A percentile compares a stretch with the other conserved stretches of the same genome.
These are phyloP conservation scores for Bungarus multicinctus DNA, from an alignment of 2,113 vertebrate genomes.

Conservation along the genomic window DNA sequence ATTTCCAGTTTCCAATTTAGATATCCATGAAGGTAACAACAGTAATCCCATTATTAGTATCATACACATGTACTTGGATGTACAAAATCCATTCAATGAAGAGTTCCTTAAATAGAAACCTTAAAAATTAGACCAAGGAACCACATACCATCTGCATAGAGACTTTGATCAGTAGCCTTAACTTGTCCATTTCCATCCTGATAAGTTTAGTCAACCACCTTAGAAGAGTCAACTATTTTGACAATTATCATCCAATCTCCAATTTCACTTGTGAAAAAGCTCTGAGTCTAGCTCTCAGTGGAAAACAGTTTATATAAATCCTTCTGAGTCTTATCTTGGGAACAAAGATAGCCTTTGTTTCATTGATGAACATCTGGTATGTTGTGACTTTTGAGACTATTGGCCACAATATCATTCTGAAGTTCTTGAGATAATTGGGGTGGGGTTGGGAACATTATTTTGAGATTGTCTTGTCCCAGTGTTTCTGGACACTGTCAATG, in stretches of 20 bases:
- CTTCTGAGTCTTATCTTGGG: background rate
- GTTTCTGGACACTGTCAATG: background rate
- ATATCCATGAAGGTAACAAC: background rate
- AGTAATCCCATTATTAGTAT: background rate
- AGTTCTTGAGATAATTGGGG: background rate
- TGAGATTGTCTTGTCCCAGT: background rate
- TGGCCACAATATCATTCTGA: background rate
- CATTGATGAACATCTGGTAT: background rate
- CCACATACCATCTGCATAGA: background rate
- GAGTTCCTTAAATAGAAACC: background rate
- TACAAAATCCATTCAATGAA: background rate
- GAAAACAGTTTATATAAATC: background rate
- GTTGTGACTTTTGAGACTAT: background rate
- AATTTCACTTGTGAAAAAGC: background rate
- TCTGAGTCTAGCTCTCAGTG: background rate
- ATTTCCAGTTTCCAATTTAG: background rate
- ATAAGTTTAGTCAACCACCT: background rate
- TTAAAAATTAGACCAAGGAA: background rate
- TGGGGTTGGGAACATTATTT: background rate
- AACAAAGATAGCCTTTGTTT: background rate
- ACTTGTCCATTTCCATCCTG: background rate
- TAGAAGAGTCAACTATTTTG: background rate
- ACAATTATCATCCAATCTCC: background rate
- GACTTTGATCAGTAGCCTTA: background rate
- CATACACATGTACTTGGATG: background rate